Evolutionary conservation across 2,113 vertebrate genomes (phyloP).

Genomic region (Zootoca vivipara): DNA sequence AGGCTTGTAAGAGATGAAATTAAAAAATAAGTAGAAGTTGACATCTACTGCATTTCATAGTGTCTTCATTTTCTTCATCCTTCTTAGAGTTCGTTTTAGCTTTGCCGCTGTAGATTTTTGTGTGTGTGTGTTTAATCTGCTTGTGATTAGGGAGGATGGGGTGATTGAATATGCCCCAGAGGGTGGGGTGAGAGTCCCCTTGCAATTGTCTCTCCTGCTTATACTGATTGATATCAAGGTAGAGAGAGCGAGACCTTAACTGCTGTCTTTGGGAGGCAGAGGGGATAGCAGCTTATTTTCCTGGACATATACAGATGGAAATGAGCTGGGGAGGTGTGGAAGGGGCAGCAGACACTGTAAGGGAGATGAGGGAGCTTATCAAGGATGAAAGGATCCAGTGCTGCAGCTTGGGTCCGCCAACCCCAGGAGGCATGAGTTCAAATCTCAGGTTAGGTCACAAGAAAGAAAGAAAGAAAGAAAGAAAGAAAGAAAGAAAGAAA

Average conservation of each 20-base stretch:
- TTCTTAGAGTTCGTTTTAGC: slow-evolving; percentile 62
- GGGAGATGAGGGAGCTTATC: fast-evolving
- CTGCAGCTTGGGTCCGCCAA: fast-evolving
- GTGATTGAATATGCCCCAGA: background rate
- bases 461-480: background rate
- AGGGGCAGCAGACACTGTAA: fast-evolving
- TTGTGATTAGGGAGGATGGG: slow-evolving; percentile 48
- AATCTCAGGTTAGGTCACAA: background rate
- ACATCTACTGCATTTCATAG: slow-evolving; percentile 67
- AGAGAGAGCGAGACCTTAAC: background rate
- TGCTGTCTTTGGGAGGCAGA: background rate
- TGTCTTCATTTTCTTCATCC: slow-evolving; percentile 66
- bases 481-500: background rate
- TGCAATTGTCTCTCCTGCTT: slow-evolving; percentile 6
- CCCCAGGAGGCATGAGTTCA: fast-evolving
- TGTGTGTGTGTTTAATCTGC: slow-evolving; percentile 56
- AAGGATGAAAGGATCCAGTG: background rate
- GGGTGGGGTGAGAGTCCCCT: background rate
- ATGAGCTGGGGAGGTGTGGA: background rate
- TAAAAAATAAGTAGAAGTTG: slow-evolving; percentile 73
- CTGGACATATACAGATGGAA: background rate
- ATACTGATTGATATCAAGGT: fast-evolving
- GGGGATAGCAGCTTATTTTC: background rate
- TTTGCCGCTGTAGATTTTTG: slow-evolving; percentile 46
- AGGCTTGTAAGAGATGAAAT: slow-evolving; percentile 77